Evolutionary conservation across 2,113 vertebrate genomes (phyloP), one percentile per base, ranked within the genome.

Genomic region (Pteropus alecto): DNA sequence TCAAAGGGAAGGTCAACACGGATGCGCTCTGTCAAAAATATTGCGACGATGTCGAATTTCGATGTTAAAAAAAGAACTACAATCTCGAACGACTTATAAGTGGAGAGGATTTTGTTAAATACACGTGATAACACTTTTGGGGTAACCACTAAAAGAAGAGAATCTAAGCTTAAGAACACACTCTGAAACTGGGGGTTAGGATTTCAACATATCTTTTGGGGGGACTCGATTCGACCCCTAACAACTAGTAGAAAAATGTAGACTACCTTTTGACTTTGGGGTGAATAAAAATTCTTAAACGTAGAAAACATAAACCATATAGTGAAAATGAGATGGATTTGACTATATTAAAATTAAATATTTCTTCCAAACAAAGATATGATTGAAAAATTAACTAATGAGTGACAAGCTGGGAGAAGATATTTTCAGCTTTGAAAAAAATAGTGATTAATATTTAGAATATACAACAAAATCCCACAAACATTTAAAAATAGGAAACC

Each of bases 381-480:
- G 26, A 76, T 24, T n/a, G 43, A 76, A 76, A 86, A 35, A 15
- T 56, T 93, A 38, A 67, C 24, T 76, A 43, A 77, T 26, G 38
- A 77, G 16, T 77, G 46, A 86, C 61, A 86, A 67, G 77, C 60
- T 41, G 7, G 35, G 15, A 83, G 18, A 92, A 67, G n/a, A 67
- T 46, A 67, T 68, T 76, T 93, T 43, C 16, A 28, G n/a, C 28
- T 93, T 93, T n/a, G n/a, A 77, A 86, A 93, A 86, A 86, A 93
- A 83, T 41, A 76, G 30, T 68, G n/a, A 76, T 76, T 63, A 65
- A 76, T 54, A 43, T 43, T 43, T 21, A 76, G 68, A 93, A 76
- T 54, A 84, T 68, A 67, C 60, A 74, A 74, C 41, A 54, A 74
- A 85, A 67, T 77, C 41, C 10, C 63, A 22, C 28, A 85, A 85